A percentile compares a stretch with the other conserved stretches of the same genome.
These are phyloP conservation scores for Trichogramma evanescens DNA, from an alignment of 2,888 invertebrate genomes.

Conservation along the genomic window DNA sequence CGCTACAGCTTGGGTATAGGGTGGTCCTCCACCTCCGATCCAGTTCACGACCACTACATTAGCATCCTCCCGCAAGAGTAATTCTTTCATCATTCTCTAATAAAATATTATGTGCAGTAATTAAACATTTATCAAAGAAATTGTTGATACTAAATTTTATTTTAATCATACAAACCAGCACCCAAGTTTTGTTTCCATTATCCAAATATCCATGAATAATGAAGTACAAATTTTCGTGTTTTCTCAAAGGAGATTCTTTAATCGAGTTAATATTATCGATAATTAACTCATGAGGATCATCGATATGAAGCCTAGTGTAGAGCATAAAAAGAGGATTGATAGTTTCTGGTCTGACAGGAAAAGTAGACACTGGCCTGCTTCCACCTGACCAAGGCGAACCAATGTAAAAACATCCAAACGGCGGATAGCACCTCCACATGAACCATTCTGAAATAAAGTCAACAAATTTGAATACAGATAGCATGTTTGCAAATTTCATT, in stretches of 20 bases:
- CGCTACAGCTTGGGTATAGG: conserved; percentile 87
- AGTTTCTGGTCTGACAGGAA: conserved; percentile 65
- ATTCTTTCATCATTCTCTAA: conserved; percentile 62
- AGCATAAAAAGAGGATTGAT: conserved; percentile 58
- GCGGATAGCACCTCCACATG: conserved; percentile 63
- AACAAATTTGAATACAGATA: background rate
- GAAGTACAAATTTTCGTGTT: conserved; percentile 61
- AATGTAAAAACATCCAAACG: conserved; percentile 75
- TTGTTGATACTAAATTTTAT: background rate
- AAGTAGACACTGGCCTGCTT: conserved; percentile 70
- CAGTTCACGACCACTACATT: conserved; percentile 79
- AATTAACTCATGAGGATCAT: conserved; percentile 57
- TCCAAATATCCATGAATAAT: conserved; percentile 85
- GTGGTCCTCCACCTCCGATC: conserved; percentile 78
- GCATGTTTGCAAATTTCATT: background rate
- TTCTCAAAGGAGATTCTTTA: conserved; percentile 55
- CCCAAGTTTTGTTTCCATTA: conserved; percentile 74
- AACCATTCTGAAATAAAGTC: conserved; percentile 36
- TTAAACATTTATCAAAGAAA: background rate
- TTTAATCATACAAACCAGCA: conserved; percentile 47
- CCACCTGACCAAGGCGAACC: conserved; percentile 72
- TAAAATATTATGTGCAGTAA: conserved; percentile 43
- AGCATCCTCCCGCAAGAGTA: conserved; percentile 65
- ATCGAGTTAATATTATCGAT: conserved; percentile 63
- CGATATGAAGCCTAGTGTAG: conserved; percentile 51